These are phyloP conservation scores for Daboia siamensis DNA, from an alignment of 2,113 vertebrate genomes.

Conservation along the genomic window DNA sequence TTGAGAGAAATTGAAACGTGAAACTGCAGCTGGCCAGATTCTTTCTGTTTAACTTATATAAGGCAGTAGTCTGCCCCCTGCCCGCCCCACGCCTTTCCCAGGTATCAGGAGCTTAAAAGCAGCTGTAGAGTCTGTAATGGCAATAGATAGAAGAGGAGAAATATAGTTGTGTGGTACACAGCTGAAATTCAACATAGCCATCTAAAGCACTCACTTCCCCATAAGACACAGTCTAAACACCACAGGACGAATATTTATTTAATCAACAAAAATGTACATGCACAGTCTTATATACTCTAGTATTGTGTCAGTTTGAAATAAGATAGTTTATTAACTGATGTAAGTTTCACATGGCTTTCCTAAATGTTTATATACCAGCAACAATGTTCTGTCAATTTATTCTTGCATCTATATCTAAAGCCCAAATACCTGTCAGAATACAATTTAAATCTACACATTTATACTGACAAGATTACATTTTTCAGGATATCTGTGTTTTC, in stretches of 20 bases:
- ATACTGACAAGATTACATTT: constrained; percentile 45
- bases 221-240: not conserved
- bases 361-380: constrained; percentile 15
- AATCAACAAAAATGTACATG: not conserved
- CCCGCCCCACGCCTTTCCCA: not conserved
- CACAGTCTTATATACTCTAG: not conserved
- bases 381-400: constrained; percentile 39
- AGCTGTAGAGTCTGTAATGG: not conserved
- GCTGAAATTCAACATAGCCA: not conserved
- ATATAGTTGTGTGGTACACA: not conserved
- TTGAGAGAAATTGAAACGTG: not conserved
- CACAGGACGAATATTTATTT: not conserved
- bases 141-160: not conserved
- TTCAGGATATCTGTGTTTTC: constrained; percentile 49
- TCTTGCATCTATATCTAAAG: constrained; percentile 51
- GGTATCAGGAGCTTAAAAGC: not conserved
- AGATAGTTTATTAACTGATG: not conserved
- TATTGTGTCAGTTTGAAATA: constrained; percentile 24
- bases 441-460: constrained; percentile 57
- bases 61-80: not conserved
- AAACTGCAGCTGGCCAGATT: not conserved
- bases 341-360: constrained; percentile 38
- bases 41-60: not conserved
- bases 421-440: constrained; percentile 44
- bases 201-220: not conserved